Evolutionary conservation across 2,113 vertebrate species (phyloP).

Genomic region (Saimiri boliviensis): DNA sequence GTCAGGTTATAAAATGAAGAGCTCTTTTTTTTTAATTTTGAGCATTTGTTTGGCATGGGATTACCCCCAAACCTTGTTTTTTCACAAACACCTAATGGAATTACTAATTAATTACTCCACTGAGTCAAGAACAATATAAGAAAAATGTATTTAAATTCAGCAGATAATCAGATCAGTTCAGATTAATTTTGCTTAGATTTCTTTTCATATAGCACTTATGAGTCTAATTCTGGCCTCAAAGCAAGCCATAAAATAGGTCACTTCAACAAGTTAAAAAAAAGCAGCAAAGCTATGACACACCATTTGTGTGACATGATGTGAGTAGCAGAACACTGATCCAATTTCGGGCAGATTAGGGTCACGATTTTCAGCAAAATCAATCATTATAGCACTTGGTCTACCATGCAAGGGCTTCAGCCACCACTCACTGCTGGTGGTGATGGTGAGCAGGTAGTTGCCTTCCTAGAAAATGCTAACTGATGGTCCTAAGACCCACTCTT

Average conservation of each 20-base stretch:
- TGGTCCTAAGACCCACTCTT: neutral
- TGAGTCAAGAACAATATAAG: neutral
- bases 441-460: fast-evolving
- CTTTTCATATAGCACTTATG: neutral
- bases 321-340: neutral
- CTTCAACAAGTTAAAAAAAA: neutral
- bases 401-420: neutral
- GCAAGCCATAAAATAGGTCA: neutral
- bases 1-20: conserved; percentile 36
- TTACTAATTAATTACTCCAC: conserved; percentile 45
- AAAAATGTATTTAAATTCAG: conserved; percentile 40
- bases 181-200: conserved; percentile 37
- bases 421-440: neutral
- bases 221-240: neutral
- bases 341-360: neutral
- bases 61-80: conserved; percentile 41
- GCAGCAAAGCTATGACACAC: neutral
- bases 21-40: conserved; percentile 21
- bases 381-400: neutral
- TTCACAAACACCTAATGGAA: conserved; percentile 28
- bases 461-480: neutral
- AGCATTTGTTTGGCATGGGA: conserved; percentile 26
- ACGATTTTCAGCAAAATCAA: neutral
- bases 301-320: neutral
- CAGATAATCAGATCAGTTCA: conserved; percentile 48